Base-by-base conservation (phyloP, 2,888 invertebrate species). In the Ommatoiulus sabulosus region DNA sequence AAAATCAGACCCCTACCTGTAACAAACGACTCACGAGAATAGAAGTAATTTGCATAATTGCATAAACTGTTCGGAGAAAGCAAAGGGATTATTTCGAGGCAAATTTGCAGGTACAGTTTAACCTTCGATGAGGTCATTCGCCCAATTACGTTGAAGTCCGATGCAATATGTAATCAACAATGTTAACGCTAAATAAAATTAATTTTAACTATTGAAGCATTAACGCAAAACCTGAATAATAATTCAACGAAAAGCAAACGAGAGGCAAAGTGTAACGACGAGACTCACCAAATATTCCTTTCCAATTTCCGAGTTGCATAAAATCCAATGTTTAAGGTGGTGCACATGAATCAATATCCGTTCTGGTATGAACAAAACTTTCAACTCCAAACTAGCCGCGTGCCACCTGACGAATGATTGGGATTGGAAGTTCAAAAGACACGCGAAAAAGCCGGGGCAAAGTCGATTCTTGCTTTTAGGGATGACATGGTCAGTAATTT, bases 351-450 rank as follows among this genome's bases (percentile, higher is more conserved):
- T 24, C 7, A 24, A 72, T 63, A 72, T 72, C 72, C 72, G 20
- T 72, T 72, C 7, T 24, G 8, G 8, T 72, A 24, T 24, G 72
- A 20, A 24, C 72, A 72, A 72, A 72, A 72, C 24, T 20, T 10
- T 8, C 72, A n/a, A 24, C 72, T 20, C 72, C 72, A 24, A 72
- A 72, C 72, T 20, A 24, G 6, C 72, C 24, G 72, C 72, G 7
- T 72, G 72, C 72, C 72, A 72, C 72, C 72, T 72, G 10, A 72
- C 72, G 72, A 72, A 72, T 72, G 72, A 72, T 72, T 72, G 24
- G 20, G 72, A 72, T 72, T 72, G 72, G 72, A 72, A 72, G 72
- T 72, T 72, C 20, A 72, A 72, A 72, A 72, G 72, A 24, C 72
- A 72, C 72, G 72, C 72, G 72, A 72, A 72, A 72, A 72, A n/a